Conservation (phyloP, 2,888 invertebrate genomes). For the Nomada fabriciana region DNA sequence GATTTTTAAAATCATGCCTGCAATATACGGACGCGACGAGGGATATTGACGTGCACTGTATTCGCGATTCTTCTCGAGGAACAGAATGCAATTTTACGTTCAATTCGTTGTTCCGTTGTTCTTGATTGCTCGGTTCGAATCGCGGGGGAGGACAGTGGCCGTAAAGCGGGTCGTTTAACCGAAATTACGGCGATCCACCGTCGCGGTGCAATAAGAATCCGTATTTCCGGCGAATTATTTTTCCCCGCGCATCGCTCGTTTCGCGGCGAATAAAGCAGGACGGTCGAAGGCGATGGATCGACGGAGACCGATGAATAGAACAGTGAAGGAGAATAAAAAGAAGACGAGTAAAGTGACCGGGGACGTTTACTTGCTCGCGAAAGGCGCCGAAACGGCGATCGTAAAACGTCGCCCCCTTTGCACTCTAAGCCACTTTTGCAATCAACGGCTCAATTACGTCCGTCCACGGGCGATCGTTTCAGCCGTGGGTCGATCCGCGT, state of each 20-base stretch:
- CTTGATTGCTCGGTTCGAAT: neutral
- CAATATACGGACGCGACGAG: conserved; percentile 25
- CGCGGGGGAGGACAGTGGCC: conserved; percentile 1
- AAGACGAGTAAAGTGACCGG: neutral
- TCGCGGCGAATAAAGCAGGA: neutral
- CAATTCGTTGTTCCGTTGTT: neutral
- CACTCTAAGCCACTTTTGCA: conserved; percentile 64
- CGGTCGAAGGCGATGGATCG: conserved; percentile 25
- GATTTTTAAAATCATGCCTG: neutral
- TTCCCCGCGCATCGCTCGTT: conserved; percentile 37
- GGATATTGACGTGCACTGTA: conserved; percentile 5
- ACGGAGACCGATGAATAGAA: neutral
- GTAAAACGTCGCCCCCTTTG: conserved; percentile 55
- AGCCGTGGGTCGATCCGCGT: conserved; percentile 37
- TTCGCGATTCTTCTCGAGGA: neutral
- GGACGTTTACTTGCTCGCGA: conserved; percentile 46
- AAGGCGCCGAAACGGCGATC: conserved; percentile 63
- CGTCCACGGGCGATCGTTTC: conserved; percentile 44
- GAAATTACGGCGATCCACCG: conserved; percentile 59
- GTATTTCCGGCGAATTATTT: conserved; percentile 61
- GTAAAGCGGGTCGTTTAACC: conserved; percentile 56
- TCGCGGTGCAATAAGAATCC: conserved; percentile 59
- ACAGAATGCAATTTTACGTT: neutral
- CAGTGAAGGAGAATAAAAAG: neutral
- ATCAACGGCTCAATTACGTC: conserved; percentile 70